A percentile compares a stretch with the other conserved stretches of the same genome.
These are phyloP conservation scores for Enteromius mattozi DNA, from an alignment of 2,797 vertebrate genomes.

Conservation along the genomic window DNA sequence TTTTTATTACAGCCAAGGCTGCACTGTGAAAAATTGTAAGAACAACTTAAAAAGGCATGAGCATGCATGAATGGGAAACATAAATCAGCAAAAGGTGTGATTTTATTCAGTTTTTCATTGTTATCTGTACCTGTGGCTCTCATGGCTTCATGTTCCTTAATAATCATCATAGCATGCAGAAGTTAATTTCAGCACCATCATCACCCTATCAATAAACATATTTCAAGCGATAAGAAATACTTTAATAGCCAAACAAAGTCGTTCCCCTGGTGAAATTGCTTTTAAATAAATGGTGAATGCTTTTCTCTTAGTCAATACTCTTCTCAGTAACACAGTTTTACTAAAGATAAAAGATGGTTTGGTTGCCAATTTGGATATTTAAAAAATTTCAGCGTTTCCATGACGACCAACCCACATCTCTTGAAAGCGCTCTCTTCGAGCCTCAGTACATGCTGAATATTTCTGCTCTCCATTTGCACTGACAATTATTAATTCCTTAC, in stretches of 20 bases:
- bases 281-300: background rate
- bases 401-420: conserved; percentile 51
- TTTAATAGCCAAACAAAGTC: background rate
- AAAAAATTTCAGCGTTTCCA: conserved; percentile 45
- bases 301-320: background rate
- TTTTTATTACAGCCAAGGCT: conserved; percentile 60
- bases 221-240: background rate
- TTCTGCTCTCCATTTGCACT: background rate
- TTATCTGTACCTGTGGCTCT: conserved; percentile 1
- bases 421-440: conserved; percentile 14
- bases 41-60: conserved; percentile 45
- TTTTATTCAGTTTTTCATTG: conserved; percentile 32
- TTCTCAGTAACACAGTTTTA: conserved; percentile 6
- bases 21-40: conserved; percentile 54
- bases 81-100: background rate
- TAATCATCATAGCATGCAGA: conserved; percentile 40
- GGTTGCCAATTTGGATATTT: conserved; percentile 23
- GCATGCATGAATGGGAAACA: conserved; percentile 58
- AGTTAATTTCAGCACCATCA: background rate
- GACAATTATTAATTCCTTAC: background rate
- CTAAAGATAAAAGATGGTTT: conserved; percentile 22
- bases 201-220: background rate
- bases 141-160: conserved; percentile 16
- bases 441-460: background rate
- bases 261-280: background rate